Conservation (phyloP, 2,888 invertebrate species). For the Metallyticus violacea region DNA sequence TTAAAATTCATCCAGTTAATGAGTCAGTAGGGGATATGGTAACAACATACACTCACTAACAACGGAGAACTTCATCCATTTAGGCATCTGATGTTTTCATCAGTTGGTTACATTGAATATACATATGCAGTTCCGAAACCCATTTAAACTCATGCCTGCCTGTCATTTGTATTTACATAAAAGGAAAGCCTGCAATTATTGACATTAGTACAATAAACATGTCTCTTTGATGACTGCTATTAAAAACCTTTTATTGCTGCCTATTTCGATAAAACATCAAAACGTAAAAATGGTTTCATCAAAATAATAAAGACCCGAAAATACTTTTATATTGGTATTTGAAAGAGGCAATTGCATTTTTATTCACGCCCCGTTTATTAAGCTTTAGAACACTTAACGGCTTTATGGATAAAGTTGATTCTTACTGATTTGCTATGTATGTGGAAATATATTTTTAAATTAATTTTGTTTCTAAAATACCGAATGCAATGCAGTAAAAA, state of each 20-base stretch:
- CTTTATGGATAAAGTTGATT: too few relatives aligned
- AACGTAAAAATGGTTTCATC: not conserved
- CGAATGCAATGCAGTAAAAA: too few relatives aligned
- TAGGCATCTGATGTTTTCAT: not conserved
- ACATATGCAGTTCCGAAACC: too few relatives aligned
- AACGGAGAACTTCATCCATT: not conserved
- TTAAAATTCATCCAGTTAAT: not conserved
- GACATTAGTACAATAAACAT: not conserved
- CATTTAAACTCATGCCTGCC: not conserved
- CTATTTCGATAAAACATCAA: not conserved
- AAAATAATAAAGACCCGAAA: not conserved
- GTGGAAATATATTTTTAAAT: too few relatives aligned
- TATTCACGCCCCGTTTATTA: too few relatives aligned
- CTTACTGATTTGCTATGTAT: too few relatives aligned
- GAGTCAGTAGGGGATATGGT: not conserved
- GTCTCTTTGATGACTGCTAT: not conserved
- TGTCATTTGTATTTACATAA: not conserved
- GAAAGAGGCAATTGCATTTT: not conserved
- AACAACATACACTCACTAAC: not conserved
- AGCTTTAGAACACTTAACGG: too few relatives aligned
- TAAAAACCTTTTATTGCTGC: not conserved
- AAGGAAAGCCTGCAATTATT: not conserved
- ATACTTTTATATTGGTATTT: not conserved
- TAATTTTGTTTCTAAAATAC: too few relatives aligned
- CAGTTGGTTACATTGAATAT: not conserved